These are phyloP conservation scores for Aphodius sticticus DNA, from an alignment of 2,888 invertebrate genomes.

Conservation along the genomic window DNA sequence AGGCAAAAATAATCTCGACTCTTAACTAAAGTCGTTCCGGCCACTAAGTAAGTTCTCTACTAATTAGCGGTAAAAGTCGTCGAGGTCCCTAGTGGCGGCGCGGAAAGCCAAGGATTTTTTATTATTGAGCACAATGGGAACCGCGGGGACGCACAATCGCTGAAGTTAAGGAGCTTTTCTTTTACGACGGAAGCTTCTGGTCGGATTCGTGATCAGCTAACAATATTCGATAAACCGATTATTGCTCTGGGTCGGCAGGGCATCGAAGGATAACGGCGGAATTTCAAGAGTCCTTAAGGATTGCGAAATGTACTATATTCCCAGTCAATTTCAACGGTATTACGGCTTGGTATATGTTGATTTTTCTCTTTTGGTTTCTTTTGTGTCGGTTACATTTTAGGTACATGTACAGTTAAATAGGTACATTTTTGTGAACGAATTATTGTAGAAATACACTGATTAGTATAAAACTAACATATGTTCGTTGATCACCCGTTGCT, in stretches of 20 bases:
- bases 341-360: background rate
- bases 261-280: background rate
- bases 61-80: background rate
- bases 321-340: background rate
- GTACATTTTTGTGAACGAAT: too few species aligned
- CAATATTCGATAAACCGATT: background rate
- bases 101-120: background rate
- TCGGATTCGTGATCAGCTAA: background rate
- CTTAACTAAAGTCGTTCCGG: background rate
- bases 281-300: background rate
- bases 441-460: too few species aligned
- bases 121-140: background rate
- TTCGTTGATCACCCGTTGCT: too few species aligned
- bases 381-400: too few species aligned
- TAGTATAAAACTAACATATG: too few species aligned
- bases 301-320: background rate
- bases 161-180: slow-evolving; percentile 4
- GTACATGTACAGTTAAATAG: too few species aligned
- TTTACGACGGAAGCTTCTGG: background rate
- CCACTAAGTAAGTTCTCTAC: background rate
- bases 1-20: too few species aligned
- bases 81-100: background rate
- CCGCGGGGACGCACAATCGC: background rate
- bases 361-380: background rate
- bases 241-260: background rate